Evolutionary conservation across 2,113 vertebrate genomes (phyloP).

Genomic region (Neodontobutis hainanensis): DNA sequence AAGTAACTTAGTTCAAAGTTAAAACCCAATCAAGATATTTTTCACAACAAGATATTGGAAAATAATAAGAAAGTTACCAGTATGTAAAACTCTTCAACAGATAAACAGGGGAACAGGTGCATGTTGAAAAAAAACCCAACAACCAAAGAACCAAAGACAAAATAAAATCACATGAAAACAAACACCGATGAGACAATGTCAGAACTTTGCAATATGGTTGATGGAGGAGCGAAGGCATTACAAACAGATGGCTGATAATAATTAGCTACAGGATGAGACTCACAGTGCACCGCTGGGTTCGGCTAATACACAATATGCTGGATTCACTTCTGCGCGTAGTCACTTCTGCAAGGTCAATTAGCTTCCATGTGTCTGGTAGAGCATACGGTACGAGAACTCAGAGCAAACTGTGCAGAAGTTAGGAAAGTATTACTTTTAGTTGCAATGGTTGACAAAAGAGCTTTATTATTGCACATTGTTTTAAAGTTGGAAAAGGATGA

Average conservation of each 20-base stretch:
- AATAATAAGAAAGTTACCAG: background rate
- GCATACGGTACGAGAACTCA: background rate
- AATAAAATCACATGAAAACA: background rate
- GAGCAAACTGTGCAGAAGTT: slow-evolving; percentile 4
- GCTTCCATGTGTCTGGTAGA: slow-evolving; percentile 1
- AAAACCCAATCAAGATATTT: no score
- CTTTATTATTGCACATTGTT: background rate
- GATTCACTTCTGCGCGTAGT: slow-evolving; percentile 34
- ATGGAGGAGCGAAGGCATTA: slow-evolving; percentile 23
- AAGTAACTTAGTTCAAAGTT: no score
- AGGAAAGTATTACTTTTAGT: background rate
- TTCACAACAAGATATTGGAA: no score
- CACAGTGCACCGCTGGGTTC: slow-evolving; percentile 49
- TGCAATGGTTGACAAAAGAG: background rate
- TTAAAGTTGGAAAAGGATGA: background rate
- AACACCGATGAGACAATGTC: background rate
- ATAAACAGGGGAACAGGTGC: background rate
- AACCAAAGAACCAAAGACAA: background rate
- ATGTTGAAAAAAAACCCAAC: slow-evolving; percentile 4
- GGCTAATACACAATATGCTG: slow-evolving; percentile 56
- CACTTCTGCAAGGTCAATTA: slow-evolving; percentile 59
- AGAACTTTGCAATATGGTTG: slow-evolving; percentile 32
- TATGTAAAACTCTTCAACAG: background rate
- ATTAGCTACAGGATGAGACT: slow-evolving; percentile 55
- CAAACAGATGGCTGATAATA: slow-evolving; percentile 67